phyloP scores from a whole-genome alignment of 2,113 vertebrate genomes.

The Calypte anna region DNA sequence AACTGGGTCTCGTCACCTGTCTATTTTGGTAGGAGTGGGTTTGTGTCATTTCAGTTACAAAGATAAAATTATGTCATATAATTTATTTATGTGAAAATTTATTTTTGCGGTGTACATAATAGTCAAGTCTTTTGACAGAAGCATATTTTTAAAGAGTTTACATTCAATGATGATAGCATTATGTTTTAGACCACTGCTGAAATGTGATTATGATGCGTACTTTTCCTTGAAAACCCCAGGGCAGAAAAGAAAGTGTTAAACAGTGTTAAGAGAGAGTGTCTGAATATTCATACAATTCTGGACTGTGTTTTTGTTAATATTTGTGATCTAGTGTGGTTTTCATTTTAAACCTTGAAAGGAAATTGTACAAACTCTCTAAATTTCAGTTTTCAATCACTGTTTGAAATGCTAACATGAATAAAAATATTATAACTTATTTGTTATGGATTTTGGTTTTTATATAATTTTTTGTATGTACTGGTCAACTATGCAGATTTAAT shows the following conservation, averaged over 20 bases:
- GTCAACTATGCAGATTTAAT: background rate
- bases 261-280: constrained; percentile 90
- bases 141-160: constrained; percentile 99
- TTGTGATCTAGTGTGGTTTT: constrained; percentile 87
- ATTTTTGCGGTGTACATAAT: constrained; percentile 99
- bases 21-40: constrained; percentile 84
- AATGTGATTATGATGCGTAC: constrained; percentile 89
- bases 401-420: constrained; percentile 99
- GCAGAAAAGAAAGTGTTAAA: constrained; percentile 85
- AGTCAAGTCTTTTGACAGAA: constrained; percentile 99
- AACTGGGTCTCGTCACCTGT: constrained; percentile 90
- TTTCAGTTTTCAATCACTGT: constrained; percentile 99
- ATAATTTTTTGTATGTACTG: background rate
- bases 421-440: constrained; percentile 97
- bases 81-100: constrained; percentile 99
- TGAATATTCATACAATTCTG: constrained; percentile 78
- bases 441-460: constrained; percentile 58
- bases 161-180: constrained; percentile 93
- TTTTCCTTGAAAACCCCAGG: constrained; percentile 88
- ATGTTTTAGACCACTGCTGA: constrained; percentile 91
- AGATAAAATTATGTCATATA: constrained; percentile 99
- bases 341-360: constrained; percentile 85
- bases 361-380: constrained; percentile 98
- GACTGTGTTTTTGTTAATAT: constrained; percentile 80
- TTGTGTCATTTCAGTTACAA: constrained; percentile 99